Conservation (phyloP, 2,113 vertebrate genomes). For the Thryonomys swinderianus region DNA sequence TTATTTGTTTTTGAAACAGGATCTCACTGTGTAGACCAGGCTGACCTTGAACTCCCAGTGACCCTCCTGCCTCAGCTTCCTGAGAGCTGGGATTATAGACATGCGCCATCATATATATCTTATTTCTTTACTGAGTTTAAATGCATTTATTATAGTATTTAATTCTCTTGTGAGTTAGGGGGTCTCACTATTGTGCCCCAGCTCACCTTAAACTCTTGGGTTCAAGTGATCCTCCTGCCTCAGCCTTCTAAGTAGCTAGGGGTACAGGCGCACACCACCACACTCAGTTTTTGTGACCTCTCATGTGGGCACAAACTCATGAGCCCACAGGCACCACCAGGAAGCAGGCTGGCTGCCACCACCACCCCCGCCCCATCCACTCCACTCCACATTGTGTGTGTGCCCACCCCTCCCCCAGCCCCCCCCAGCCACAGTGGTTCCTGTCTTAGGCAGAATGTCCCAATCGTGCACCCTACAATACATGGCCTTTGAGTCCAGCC, state of each 20-base stretch:
- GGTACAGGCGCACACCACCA: fast-evolving
- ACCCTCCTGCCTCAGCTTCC: background rate
- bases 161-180: background rate
- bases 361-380: no score
- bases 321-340: background rate
- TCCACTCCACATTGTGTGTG: no score
- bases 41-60: background rate
- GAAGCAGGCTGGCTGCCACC: background rate
- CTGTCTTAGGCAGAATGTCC: background rate
- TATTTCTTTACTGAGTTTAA: background rate
- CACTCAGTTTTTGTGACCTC: background rate
- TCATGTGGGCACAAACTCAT: background rate
- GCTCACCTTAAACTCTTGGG: background rate
- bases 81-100: background rate
- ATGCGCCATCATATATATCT: no score
- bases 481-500: background rate
- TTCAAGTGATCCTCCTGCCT: background rate
- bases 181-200: background rate
- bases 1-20: background rate
- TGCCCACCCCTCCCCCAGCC: background rate
- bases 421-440: background rate
- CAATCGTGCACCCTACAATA: background rate
- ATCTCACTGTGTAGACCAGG: background rate
- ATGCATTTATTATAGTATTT: background rate
- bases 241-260: background rate